A percentile compares a stretch with the other conserved stretches of the same genome.
These are phyloP conservation scores for Trichogramma dendrolimi DNA, from an alignment of 2,888 invertebrate species.

Conservation along the genomic window DNA sequence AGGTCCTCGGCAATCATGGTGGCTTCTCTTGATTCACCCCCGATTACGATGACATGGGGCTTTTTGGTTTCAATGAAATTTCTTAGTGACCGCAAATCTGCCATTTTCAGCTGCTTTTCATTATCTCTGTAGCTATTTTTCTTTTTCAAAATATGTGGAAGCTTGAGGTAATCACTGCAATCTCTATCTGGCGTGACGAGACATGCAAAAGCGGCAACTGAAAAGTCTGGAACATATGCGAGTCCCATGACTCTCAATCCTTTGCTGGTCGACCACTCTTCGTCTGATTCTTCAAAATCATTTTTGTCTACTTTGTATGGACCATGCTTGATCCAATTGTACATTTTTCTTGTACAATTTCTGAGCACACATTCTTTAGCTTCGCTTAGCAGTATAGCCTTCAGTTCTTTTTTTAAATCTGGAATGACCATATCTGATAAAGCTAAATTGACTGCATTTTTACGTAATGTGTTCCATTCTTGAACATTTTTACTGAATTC, in stretches of 20 bases:
- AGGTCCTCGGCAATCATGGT: conserved; percentile 76
- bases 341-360: conserved; percentile 79
- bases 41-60: conserved; percentile 88
- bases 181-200: conserved; percentile 86
- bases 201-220: conserved; percentile 83
- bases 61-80: conserved; percentile 86
- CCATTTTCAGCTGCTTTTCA: conserved; percentile 65
- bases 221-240: conserved; percentile 80
- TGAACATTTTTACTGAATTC: conserved; percentile 91
- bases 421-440: conserved; percentile 85
- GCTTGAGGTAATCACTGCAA: conserved; percentile 82
- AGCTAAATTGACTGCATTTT: conserved; percentile 83
- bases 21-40: conserved; percentile 87
- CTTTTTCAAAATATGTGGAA: conserved; percentile 80
- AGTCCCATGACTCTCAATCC: conserved; percentile 84
- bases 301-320: conserved; percentile 72
- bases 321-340: conserved; percentile 86
- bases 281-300: conserved; percentile 73
- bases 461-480: conserved; percentile 90
- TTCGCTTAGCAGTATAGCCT: conserved; percentile 74
- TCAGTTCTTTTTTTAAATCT: conserved; percentile 81
- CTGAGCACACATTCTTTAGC: conserved; percentile 81
- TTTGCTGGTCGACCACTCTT: conserved; percentile 83
- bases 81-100: conserved; percentile 65
- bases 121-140: conserved; percentile 69